Base-by-base conservation (phyloP, 1,140 invertebrate genomes). In the Magallana angulata region DNA sequence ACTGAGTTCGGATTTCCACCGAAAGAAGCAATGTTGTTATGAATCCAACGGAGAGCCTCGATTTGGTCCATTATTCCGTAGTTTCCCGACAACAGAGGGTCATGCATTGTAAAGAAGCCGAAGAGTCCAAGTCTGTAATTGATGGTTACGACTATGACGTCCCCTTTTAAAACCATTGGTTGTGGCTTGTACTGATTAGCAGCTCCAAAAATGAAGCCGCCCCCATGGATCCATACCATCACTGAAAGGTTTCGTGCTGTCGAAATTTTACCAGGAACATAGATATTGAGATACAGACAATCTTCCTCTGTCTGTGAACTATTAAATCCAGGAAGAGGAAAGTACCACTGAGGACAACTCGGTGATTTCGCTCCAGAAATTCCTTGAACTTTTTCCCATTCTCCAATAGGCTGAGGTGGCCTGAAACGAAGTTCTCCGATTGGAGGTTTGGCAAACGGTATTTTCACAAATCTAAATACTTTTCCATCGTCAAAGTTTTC, bases 171-270 rank as follows among this genome's bases (percentile, higher is more conserved):
- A 0, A 97, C 97, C 48, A 99, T 95, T 91, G 97, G 97, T 87
- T 95, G 94, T 87, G 97, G 97, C 95, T 99, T 98, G 94, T 99
- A 99, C 16, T 99, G 96, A 93, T 98, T 98, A 97, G 68, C 98
- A 97, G 60, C 98, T 90, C 95, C 91, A n/a, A 89, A 57, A 93
- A 98, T 98, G 95, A 99, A 99, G 14, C 98, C 98, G 81, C 98
- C 98, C 68, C 98, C 98, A 94, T 98, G 99, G 88, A 87, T 97
- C 98, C 98, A 99, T 62, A 99, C 96, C 97, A 99, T 97, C 18
- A 99, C 98, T 48, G 98, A 97, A 86, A 97, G 97, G 92, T 97
- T 97, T 82, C 92, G 18, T 7, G 16, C 57, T n/a, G 48, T 18
- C 1, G 58, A 59, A 11, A 88, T 57, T 11, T 57, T n/a, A 0